Evolutionary conservation across 1,140 invertebrate genomes (phyloP).

Genomic region (Drosophila watanabei): DNA sequence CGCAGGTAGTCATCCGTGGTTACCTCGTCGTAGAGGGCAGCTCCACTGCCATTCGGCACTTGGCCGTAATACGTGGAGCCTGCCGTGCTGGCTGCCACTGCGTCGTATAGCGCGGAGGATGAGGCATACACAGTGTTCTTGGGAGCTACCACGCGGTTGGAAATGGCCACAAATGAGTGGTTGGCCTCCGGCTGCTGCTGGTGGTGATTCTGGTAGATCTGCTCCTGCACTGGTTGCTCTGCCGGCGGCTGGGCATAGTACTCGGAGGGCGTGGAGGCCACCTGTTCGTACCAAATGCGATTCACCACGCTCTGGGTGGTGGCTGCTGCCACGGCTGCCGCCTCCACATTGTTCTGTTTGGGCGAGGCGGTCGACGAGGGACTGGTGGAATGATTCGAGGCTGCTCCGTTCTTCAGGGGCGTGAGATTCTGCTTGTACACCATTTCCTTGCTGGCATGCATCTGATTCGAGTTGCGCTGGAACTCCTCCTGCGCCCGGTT

Average conservation of each 20-base stretch:
- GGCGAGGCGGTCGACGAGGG: slow-evolving; percentile 59
- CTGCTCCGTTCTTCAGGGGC: slow-evolving; percentile 69
- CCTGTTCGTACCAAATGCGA: slow-evolving; percentile 86
- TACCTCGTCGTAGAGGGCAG: slow-evolving; percentile 80
- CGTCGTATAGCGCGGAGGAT: slow-evolving; percentile 68
- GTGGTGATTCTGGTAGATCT: slow-evolving; percentile 74
- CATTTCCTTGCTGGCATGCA: slow-evolving; percentile 80
- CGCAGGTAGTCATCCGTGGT: slow-evolving; percentile 77
- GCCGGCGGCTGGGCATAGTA: slow-evolving; percentile 70
- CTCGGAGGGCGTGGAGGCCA: slow-evolving; percentile 58
- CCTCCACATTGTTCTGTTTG: slow-evolving; percentile 68
- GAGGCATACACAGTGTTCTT: slow-evolving; percentile 65
- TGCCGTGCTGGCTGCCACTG: slow-evolving; percentile 71
- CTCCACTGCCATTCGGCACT: slow-evolving; percentile 66
- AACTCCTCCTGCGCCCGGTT: slow-evolving; percentile 75
- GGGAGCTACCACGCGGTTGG: slow-evolving; percentile 78
- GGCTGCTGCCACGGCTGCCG: slow-evolving; percentile 32
- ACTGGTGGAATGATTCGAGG: slow-evolving; percentile 69
- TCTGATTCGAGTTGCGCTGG: slow-evolving; percentile 86
- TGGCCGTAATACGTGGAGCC: slow-evolving; percentile 80
- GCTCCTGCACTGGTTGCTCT: slow-evolving; percentile 44
- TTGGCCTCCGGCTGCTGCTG: slow-evolving; percentile 52
- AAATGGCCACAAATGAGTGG: slow-evolving; percentile 82
- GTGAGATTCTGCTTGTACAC: slow-evolving; percentile 80
- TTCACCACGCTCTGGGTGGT: slow-evolving; percentile 85